A percentile compares a stretch with the other conserved stretches of the same genome.
Conservation (phyloP, 2,797 vertebrate genomes). For the Microcaecilia unicolor region DNA sequence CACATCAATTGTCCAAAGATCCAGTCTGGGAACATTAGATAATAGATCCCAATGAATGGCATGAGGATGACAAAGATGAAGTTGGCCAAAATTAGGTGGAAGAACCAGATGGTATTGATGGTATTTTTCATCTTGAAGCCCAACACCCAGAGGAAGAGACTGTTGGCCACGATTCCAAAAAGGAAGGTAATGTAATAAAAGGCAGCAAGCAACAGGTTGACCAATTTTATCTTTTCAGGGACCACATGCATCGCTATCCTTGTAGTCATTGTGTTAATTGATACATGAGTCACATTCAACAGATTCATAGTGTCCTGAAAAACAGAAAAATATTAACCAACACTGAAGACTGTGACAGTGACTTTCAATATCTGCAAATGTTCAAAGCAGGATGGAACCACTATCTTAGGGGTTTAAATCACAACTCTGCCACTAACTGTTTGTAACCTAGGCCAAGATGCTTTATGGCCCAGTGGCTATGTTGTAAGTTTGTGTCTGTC, state of each 20-base stretch:
- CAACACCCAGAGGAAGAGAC: constrained; percentile 32
- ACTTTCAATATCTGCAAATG: no score
- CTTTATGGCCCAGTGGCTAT: no score
- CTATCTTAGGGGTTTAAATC: no score
- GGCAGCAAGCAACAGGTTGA: not conserved
- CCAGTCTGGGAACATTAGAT: constrained; percentile 19
- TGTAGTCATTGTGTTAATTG: no score
- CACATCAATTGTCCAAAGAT: constrained; percentile 22
- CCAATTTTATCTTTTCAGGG: constrained; percentile 6
- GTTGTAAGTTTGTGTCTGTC: no score
- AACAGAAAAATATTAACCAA: no score
- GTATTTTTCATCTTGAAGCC: constrained; percentile 33
- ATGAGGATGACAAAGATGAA: constrained; percentile 11
- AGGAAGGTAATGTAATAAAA: constrained; percentile 6
- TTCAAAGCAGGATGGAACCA: no score
- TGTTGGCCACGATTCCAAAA: constrained; percentile 16
- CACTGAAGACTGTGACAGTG: no score
- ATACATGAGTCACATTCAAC: no score
- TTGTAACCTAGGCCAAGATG: no score
- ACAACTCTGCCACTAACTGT: no score
- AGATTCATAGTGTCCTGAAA: no score
- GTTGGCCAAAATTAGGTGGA: constrained; percentile 32
- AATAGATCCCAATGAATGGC: constrained; percentile 13
- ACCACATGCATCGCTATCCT: not conserved
- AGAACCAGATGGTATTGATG: constrained; percentile 26